Conservation (phyloP, 2,888 invertebrate genomes). For the Ornithoptera priamus region DNA sequence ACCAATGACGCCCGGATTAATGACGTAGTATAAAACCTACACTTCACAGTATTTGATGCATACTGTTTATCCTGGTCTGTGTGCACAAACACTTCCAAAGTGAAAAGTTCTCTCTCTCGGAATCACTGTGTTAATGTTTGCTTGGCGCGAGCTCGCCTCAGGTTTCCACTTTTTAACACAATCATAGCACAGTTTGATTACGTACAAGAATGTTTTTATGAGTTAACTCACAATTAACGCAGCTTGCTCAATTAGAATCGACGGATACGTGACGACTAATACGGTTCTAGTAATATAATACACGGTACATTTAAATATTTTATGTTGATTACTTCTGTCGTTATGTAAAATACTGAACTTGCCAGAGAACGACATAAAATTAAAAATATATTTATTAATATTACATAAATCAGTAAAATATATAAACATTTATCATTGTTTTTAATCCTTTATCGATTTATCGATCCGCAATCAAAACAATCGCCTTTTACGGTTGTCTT, state of each 20-base stretch:
- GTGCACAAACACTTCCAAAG: constrained; percentile 45
- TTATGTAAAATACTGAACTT: not conserved
- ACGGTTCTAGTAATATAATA: not conserved
- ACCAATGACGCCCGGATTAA: constrained; percentile 65
- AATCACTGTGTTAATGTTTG: constrained; percentile 30
- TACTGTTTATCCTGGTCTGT: constrained; percentile 42
- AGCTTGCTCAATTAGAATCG: not conserved
- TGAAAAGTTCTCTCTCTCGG: constrained; percentile 27
- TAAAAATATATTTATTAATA: not conserved
- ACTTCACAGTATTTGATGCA: constrained; percentile 40
- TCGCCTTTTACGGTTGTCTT: constrained; percentile 24
- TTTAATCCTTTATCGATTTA: not conserved
- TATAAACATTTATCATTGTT: not conserved
- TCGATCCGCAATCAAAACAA: constrained; percentile 18
- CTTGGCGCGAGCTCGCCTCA: constrained; percentile 21
- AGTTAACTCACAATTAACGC: constrained; percentile 7
- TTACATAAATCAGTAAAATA: not conserved
- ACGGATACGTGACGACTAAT: not conserved
- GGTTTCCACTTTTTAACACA: constrained; percentile 19
- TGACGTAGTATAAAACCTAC: constrained; percentile 40
- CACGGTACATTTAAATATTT: not conserved
- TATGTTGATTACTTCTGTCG: not conserved
- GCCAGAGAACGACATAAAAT: not conserved
- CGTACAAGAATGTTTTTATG: constrained; percentile 13
- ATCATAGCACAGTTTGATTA: constrained; percentile 16